Evolutionary conservation across 1,140 invertebrate genomes (phyloP).

Genomic region (Ganaspis sp.): DNA sequence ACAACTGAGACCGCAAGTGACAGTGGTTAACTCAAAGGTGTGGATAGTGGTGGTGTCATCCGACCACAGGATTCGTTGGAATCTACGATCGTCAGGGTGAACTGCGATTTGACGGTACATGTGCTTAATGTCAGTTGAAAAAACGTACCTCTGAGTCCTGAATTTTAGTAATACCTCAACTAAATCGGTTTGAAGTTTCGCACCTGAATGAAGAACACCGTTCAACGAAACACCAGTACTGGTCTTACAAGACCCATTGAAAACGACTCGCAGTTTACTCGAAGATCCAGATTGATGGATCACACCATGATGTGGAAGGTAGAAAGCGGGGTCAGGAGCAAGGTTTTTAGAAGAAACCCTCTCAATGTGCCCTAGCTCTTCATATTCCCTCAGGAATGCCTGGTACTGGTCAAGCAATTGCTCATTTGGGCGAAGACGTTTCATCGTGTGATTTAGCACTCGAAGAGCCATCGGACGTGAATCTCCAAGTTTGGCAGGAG

Average conservation of each 20-base stretch:
- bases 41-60: no score
- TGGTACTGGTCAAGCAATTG: not conserved
- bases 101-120: constrained; percentile 63
- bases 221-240: constrained; percentile 61
- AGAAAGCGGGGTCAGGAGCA: constrained; percentile 29
- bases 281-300: constrained; percentile 41
- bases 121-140: constrained; percentile 57
- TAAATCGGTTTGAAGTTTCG: constrained; percentile 41
- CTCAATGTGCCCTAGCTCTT: not conserved
- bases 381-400: not conserved
- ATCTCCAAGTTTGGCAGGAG: not conserved
- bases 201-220: constrained; percentile 51
- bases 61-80: no score
- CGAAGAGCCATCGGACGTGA: not conserved
- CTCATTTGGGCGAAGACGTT: not conserved
- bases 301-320: constrained; percentile 59
- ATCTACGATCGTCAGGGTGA: no score
- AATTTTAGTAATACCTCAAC: constrained; percentile 49
- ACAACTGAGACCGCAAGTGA: constrained; percentile 64
- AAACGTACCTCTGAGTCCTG: constrained; percentile 46
- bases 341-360: not conserved
- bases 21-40: no score
- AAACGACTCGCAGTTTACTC: constrained; percentile 59
- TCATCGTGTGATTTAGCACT: not conserved
- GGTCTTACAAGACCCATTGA: constrained; percentile 45